Conservation (phyloP, 2,113 vertebrate genomes). For the Cisticola juncidis region DNA sequence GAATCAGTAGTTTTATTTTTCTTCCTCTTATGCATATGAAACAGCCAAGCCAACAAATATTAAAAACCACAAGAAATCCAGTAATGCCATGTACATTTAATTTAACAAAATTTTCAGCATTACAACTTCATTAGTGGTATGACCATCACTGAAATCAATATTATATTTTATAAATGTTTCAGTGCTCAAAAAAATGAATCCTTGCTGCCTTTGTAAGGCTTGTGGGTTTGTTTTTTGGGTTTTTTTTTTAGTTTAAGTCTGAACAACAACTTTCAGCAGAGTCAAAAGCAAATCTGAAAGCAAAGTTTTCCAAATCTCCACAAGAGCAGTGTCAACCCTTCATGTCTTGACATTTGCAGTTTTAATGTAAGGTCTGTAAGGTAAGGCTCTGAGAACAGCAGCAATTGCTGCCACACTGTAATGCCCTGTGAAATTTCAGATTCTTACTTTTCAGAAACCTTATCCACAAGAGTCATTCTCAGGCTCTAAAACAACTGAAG, state of each 20-base stretch:
- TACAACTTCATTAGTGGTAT: not conserved
- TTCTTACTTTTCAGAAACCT: not conserved
- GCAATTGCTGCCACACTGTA: rapidly evolving
- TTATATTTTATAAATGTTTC: not conserved
- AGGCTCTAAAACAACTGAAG: not conserved
- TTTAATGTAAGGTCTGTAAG: not conserved
- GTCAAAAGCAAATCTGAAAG: not conserved
- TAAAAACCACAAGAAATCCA: not conserved
- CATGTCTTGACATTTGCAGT: not conserved
- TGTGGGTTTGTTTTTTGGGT: no score
- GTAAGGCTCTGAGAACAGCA: not conserved
- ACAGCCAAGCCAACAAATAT: not conserved
- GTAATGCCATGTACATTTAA: not conserved
- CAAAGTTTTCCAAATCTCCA: not conserved
- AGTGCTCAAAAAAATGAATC: not conserved
- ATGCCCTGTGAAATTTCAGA: not conserved
- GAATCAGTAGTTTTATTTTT: not conserved
- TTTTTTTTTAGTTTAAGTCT: not conserved
- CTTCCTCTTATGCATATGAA: not conserved
- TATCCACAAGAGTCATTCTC: not conserved
- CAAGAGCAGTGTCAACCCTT: not conserved
- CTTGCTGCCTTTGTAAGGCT: not conserved
- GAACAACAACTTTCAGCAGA: not conserved
- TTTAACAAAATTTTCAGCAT: not conserved
- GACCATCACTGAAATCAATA: not conserved